Base-by-base conservation (phyloP, 2,113 vertebrate genomes). In the Dipodomys spectabilis region DNA sequence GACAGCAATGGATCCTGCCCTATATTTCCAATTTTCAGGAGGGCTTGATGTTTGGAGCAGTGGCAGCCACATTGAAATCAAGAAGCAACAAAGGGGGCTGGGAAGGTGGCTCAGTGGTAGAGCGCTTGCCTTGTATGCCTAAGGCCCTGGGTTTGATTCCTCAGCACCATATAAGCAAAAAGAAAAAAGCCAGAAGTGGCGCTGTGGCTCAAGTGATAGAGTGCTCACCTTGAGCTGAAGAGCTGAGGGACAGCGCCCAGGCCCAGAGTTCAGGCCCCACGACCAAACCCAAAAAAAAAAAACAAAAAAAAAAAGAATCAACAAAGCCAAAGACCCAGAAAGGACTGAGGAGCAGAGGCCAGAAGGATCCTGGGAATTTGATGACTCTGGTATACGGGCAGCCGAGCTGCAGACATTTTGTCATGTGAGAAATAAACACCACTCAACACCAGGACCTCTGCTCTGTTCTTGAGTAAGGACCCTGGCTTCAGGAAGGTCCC, bases 21-120 rank as follows among this genome's bases (percentile, higher is more conserved):
- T 82, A 16, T 75, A 88, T 20, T 79, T n/a, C n/a, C 39, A 23
- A 25, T 91, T 64, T 75, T 45, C 67, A 80, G 9, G 18, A 15
- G 30, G 27, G 35, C 57, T 65, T 73, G 72, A 83, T 88, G 20
- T 80, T 45, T 74, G 68, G 94, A 71, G 83, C 45, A 27, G 18
- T n/a, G 74, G 93, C 82, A 93, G 91, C 86, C 64, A 87, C 12
- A 10, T 4, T 91, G 68, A 89, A 83, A n/a, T 5, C 25, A 67
- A 1, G 72, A 95, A 77, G 67, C 22, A 79, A 68, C 22, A 62
- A 78, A 25, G 39, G 39, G 35, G 39, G 39, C 39, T 39, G 39
- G 39, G 39, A 39, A 39, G 39, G 39, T 39, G 39, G 39, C 39
- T 39, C 39, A 39, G 39, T 39, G 39, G 39, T 39, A 39, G 39